These are phyloP conservation scores for Acridotheres tristis DNA, from an alignment of 2,797 vertebrate genomes.

Conservation along the genomic window DNA sequence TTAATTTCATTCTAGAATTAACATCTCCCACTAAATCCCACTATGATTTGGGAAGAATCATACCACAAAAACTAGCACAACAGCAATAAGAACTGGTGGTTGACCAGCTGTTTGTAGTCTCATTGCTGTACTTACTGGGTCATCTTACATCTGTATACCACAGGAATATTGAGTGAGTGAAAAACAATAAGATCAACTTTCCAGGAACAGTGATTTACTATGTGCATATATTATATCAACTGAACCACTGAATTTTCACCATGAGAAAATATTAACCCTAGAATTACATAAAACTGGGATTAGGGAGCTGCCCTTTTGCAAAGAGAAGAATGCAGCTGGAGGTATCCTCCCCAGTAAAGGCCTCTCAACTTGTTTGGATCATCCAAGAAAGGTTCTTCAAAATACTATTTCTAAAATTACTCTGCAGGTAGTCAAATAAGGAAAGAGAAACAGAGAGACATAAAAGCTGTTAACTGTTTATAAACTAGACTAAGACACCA, in stretches of 20 bases:
- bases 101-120: background rate
- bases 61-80: background rate
- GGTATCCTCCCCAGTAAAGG: background rate
- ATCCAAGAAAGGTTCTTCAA: background rate
- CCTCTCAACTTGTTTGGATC: background rate
- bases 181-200: background rate
- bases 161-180: background rate
- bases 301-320: background rate
- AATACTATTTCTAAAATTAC: background rate
- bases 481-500: background rate
- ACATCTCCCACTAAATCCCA: background rate
- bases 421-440: background rate
- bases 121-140: background rate
- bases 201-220: background rate
- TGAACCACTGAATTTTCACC: background rate
- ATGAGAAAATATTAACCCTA: background rate
- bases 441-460: background rate
- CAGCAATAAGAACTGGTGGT: background rate
- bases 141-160: background rate
- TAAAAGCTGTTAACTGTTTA: background rate
- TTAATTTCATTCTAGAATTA: background rate
- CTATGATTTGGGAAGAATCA: background rate
- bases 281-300: background rate
- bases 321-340: background rate
- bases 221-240: background rate